Percentiles rank a stretch among this genome's conserved stretches.
phyloP scores from a whole-genome alignment of 2,113 vertebrate species.

The Etia nguti region DNA sequence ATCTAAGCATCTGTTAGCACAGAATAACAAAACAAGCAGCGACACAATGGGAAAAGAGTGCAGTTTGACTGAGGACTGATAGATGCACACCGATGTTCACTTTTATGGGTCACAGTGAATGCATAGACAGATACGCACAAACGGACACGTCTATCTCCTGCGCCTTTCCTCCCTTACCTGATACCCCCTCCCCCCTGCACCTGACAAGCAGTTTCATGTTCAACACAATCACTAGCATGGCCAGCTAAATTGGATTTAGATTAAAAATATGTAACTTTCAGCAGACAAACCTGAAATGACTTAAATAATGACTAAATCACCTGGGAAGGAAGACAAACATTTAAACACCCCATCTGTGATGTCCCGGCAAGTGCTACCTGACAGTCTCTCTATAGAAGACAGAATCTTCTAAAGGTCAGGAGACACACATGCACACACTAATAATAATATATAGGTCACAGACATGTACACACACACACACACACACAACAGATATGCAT shows the following conservation, averaged over 20 bases:
- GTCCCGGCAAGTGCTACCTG: neutral
- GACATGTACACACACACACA: neutral
- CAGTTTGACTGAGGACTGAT: neutral
- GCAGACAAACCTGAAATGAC: slow-evolving; percentile 11
- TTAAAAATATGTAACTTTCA: slow-evolving; percentile 31
- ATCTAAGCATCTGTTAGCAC: neutral
- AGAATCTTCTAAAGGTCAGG: slow-evolving; percentile 18
- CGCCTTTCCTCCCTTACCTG: neutral
- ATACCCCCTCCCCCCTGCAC: neutral
- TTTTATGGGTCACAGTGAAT: neutral
- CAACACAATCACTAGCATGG: neutral
- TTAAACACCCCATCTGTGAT: slow-evolving; percentile 13
- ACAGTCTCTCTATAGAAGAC: slow-evolving; percentile 11
- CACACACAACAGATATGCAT: neutral
- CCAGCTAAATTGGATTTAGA: slow-evolving; percentile 18
- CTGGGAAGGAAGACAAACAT: neutral
- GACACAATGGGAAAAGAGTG: slow-evolving; percentile 3
- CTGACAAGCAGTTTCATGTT: slow-evolving; percentile 28
- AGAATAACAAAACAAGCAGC: slow-evolving; percentile 3
- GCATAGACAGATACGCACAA: neutral
- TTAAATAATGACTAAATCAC: slow-evolving; percentile 12
- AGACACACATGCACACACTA: neutral
- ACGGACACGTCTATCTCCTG: neutral
- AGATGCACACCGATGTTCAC: neutral
- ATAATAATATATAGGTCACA: neutral